A percentile compares a stretch with the other conserved stretches of the same genome.
These are phyloP conservation scores for Tromatobia lineatoria DNA, from an alignment of 2,888 invertebrate genomes.

Conservation along the genomic window DNA sequence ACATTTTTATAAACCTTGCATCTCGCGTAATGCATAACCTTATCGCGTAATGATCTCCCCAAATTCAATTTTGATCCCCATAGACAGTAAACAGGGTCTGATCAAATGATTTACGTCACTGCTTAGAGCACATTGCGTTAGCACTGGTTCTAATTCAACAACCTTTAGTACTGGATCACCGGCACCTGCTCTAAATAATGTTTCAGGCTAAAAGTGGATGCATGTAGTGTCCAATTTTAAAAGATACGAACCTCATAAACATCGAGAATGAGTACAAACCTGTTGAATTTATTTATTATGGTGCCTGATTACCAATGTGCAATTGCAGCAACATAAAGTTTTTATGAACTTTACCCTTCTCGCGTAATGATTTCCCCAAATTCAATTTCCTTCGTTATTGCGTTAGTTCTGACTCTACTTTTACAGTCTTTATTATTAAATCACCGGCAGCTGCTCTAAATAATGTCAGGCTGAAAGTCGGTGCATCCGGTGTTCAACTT, in stretches of 20 bases:
- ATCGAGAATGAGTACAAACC: no score
- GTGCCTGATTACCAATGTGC: no score
- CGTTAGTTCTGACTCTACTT: conserved; percentile 4
- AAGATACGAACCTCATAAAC: conserved; percentile 26
- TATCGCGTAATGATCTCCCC: no score
- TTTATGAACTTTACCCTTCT: no score
- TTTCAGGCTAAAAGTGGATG: conserved; percentile 12
- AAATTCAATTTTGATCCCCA: neutral
- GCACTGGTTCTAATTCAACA: neutral
- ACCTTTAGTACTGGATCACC: neutral
- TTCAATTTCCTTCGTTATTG: neutral
- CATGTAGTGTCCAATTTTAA: conserved; percentile 27
- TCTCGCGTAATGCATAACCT: no score
- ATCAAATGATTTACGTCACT: no score
- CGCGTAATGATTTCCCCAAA: no score
- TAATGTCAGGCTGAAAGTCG: conserved; percentile 26
- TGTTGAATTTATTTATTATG: no score
- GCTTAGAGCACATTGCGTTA: neutral
- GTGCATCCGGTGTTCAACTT: conserved; percentile 27
- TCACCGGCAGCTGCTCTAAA: conserved; percentile 22
- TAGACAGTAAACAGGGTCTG: neutral
- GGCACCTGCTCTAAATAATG: conserved; percentile 37
- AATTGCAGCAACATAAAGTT: no score
- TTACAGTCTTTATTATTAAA: neutral
- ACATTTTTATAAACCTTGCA: no score